A percentile compares a stretch with the other conserved stretches of the same genome.
Evolutionary conservation across 2,888 invertebrate species (phyloP).

Genomic region (Cephalotes varians): DNA sequence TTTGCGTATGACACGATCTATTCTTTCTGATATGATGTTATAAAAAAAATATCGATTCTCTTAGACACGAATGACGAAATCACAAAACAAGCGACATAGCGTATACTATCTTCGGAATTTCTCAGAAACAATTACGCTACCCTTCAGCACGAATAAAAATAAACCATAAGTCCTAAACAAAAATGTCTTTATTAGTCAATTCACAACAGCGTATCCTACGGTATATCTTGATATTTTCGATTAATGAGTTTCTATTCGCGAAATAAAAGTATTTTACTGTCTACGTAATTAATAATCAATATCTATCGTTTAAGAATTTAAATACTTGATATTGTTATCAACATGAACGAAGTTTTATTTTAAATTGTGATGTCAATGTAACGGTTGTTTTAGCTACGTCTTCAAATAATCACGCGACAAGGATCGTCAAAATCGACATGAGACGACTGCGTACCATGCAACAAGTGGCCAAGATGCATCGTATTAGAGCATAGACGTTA

Average conservation of each 20-base stretch:
- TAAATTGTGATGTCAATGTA: not conserved
- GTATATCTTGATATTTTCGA: not conserved
- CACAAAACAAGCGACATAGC: not conserved
- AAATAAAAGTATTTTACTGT: not conserved
- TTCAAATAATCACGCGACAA: not conserved
- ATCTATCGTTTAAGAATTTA: not conserved
- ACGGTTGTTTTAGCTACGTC: not conserved
- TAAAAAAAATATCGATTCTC: not conserved
- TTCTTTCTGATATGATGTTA: not conserved
- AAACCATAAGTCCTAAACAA: not conserved
- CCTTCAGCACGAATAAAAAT: not conserved
- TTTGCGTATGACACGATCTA: not conserved
- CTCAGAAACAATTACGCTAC: not conserved
- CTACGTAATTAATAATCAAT: not conserved
- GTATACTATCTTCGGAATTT: not conserved
- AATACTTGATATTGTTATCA: not conserved
- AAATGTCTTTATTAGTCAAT: not conserved
- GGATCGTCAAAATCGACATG: not conserved
- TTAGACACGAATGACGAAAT: not conserved
- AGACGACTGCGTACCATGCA: conserved; percentile 35
- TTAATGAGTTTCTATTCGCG: not conserved
- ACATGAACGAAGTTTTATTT: not conserved
- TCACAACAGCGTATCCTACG: not conserved
- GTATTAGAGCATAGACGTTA: conserved; percentile 14
- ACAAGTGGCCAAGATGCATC: conserved; percentile 22